Conservation (phyloP, 37 sponge, comb jelly and placozoan species). For the Halichondria panicea region DNA sequence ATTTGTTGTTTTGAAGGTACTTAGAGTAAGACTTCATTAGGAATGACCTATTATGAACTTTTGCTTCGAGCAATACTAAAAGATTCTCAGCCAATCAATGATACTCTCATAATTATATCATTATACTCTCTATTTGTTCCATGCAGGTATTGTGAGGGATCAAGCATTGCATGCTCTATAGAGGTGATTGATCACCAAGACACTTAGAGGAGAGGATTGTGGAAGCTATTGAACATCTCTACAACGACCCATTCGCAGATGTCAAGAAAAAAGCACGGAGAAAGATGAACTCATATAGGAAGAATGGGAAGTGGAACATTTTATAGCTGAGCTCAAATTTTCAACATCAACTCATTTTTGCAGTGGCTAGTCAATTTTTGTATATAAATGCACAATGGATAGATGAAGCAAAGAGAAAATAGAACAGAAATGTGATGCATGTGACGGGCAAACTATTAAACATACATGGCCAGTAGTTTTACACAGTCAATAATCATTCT, state of each 20-base stretch:
- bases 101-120: neutral
- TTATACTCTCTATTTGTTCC: neutral
- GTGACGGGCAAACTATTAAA: neutral
- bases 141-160: conserved; percentile 45
- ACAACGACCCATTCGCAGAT: conserved; percentile 69
- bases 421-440: neutral
- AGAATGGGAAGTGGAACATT: conserved; percentile 78
- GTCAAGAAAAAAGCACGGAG: conserved; percentile 77
- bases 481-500: conserved; percentile 42
- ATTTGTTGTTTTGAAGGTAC: neutral
- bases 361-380: neutral
- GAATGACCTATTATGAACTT: too few relatives aligned
- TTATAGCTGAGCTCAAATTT: conserved; percentile 17
- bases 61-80: too few relatives aligned
- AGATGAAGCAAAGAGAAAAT: neutral
- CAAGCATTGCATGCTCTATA: conserved; percentile 76
- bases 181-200: conserved; percentile 71
- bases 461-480: neutral
- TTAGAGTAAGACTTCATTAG: neutral
- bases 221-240: conserved; percentile 51
- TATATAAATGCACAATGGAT: neutral
- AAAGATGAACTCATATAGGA: conserved; percentile 66
- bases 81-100: neutral
- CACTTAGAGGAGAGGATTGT: conserved; percentile 66
- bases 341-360: neutral